phyloP scores from a whole-genome alignment of 2,113 vertebrate species.

The Zootoca vivipara region DNA sequence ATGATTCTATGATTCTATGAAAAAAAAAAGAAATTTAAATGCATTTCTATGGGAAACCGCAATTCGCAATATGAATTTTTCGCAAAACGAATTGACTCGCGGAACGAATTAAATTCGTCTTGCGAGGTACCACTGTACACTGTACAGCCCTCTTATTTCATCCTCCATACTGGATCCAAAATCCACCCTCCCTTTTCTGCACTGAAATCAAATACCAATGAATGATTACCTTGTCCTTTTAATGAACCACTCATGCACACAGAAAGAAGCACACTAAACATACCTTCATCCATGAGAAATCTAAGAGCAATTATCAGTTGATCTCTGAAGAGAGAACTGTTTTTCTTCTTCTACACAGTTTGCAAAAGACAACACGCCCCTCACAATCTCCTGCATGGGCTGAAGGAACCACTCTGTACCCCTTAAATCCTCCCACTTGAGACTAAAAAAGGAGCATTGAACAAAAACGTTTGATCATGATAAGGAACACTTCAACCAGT shows the following conservation, averaged over 20 bases:
- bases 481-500: conserved; percentile 30
- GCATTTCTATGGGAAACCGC: no score
- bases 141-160: neutral
- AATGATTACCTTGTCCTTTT: neutral
- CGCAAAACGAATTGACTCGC: no score
- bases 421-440: conserved; percentile 16
- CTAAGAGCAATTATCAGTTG: conserved; percentile 1
- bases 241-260: neutral
- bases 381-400: conserved; percentile 8
- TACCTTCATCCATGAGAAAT: neutral
- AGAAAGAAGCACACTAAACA: neutral
- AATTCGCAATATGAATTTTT: no score
- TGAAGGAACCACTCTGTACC: neutral
- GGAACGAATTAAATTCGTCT: no score
- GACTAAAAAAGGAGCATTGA: conserved; percentile 10
- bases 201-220: neutral
- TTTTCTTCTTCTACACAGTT: neutral
- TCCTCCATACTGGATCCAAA: neutral
- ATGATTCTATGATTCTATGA: no score
- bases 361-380: conserved; percentile 7
- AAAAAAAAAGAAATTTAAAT: no score
- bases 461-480: conserved; percentile 36
- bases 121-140: no score
- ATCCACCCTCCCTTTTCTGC: neutral
- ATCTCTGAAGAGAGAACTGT: conserved; percentile 3